phyloP scores from a whole-genome alignment of 1,140 invertebrate genomes.

The Galleria mellonella region DNA sequence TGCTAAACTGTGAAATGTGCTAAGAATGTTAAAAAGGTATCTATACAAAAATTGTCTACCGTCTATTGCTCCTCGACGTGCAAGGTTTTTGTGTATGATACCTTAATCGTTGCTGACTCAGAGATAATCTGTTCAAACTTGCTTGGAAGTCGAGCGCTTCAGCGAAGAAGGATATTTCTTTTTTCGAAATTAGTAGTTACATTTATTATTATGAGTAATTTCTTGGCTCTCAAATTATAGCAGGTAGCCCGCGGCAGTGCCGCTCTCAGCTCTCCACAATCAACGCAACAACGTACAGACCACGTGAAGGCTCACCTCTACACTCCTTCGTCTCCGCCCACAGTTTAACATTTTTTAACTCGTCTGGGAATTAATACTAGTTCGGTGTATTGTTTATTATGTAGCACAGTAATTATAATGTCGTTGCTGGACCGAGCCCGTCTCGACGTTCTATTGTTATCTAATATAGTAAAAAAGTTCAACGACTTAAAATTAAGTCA shows the following conservation, averaged over 20 bases:
- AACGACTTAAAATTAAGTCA: constrained; percentile 3
- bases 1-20: constrained; percentile 37
- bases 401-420: constrained; percentile 32
- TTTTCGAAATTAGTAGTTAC: constrained; percentile 50
- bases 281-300: constrained; percentile 28
- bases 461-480: constrained; percentile 12
- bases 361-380: constrained; percentile 55
- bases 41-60: too few species aligned
- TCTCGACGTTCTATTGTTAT: constrained; percentile 15
- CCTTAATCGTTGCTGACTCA: constrained; percentile 28
- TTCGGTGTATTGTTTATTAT: constrained; percentile 53
- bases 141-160: constrained; percentile 18
- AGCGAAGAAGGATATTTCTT: constrained; percentile 18
- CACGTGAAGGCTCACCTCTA: constrained; percentile 49
- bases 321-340: constrained; percentile 43
- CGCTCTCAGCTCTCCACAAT: constrained; percentile 39
- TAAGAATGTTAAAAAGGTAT: constrained; percentile 32
- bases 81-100: background rate
- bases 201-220: constrained; percentile 72
- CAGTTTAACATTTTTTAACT: constrained; percentile 67
- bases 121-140: constrained; percentile 27
- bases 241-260: constrained; percentile 63
- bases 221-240: constrained; percentile 60
- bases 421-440: constrained; percentile 15
- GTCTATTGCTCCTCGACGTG: too few species aligned